A percentile compares a stretch with the other conserved stretches of the same genome.
Evolutionary conservation across 2,797 vertebrate genomes (phyloP).

Genomic region (Neosalanx taihuensis): DNA sequence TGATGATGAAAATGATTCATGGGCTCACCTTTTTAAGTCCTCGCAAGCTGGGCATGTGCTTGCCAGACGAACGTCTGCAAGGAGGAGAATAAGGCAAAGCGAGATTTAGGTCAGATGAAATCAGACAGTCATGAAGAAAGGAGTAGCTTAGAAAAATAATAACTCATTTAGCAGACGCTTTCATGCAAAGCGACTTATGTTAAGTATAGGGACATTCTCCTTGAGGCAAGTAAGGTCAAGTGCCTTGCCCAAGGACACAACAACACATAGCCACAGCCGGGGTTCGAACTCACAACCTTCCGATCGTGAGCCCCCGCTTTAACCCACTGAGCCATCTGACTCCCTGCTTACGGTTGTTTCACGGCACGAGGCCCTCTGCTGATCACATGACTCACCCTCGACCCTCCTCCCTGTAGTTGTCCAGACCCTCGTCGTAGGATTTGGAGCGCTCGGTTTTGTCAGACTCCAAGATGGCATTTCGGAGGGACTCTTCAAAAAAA

Average conservation of each 20-base stretch:
- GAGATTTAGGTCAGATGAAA: not conserved
- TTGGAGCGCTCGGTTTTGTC: conserved; percentile 92
- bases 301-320: too few species aligned
- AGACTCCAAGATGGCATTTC: conserved; percentile 82
- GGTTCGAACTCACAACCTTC: not conserved
- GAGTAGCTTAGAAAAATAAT: not conserved
- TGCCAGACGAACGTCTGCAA: conserved; percentile 76
- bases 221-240: too few species aligned
- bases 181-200: too few species aligned
- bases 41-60: conserved; percentile 83
- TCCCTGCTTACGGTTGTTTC: not conserved
- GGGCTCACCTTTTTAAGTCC: conserved; percentile 86
- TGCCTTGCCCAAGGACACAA: too few species aligned
- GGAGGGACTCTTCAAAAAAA: conserved; percentile 80
- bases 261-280: too few species aligned
- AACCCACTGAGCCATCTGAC: too few species aligned
- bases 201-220: too few species aligned
- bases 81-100: not conserved
- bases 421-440: conserved; percentile 94
- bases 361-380: not conserved
- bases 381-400: conserved; percentile 78
- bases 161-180: too few species aligned
- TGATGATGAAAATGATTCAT: not conserved
- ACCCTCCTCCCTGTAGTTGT: conserved; percentile 89
- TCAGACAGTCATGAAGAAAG: not conserved